Evolutionary conservation across 2,888 invertebrate species (phyloP), one percentile per base, ranked within the genome.

Genomic region (Pollenia griseotomentosa): DNA sequence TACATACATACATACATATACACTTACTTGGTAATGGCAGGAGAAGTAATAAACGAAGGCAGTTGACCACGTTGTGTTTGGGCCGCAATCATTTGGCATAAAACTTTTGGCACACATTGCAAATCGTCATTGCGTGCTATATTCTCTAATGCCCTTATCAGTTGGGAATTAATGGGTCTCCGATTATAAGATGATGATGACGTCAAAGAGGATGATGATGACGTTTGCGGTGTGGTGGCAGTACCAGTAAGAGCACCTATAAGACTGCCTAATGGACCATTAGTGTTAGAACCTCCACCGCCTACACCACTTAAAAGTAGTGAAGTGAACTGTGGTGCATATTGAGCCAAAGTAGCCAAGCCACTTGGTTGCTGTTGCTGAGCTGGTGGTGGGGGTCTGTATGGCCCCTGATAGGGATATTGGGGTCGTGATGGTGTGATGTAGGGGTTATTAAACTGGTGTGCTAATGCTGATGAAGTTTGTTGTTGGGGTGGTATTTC

Each of bases 81-180:
- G 86, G 94, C 93, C 90, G 95, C 94, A 70, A 97, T 96, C 75
- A 96, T 95, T 93, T 97, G 97, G 91, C 97, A 97, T 87, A 97
- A 94, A 89, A 97, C 94, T 91, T 96, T 94, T 4, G 97, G 96
- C 85, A 97, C 96, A 93, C 97, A 97, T 90, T 96, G 95, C 90
- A 95, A 94, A 92, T 97, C 96, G 92, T 97, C 97, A 92, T 97
- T 96, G 89, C 94, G 94, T 19, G 95, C 94, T 89, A 96, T 95
- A 86, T 95, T 95, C 89, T 94, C 94, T 87, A 96, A 92, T 14
- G 95, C 95, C 88, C 90, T 92, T 89, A 92, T 91, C 89, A 94
- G 92, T 90, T 93, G 93, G 89, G 90, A 91, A 89, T 91, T 92
- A 86, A 92, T 89, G 42, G 92, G 92, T 53, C 92, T 90, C 63